Evolutionary conservation across 2,113 vertebrate species (phyloP).

Genomic region (Capreolus pygargus): DNA sequence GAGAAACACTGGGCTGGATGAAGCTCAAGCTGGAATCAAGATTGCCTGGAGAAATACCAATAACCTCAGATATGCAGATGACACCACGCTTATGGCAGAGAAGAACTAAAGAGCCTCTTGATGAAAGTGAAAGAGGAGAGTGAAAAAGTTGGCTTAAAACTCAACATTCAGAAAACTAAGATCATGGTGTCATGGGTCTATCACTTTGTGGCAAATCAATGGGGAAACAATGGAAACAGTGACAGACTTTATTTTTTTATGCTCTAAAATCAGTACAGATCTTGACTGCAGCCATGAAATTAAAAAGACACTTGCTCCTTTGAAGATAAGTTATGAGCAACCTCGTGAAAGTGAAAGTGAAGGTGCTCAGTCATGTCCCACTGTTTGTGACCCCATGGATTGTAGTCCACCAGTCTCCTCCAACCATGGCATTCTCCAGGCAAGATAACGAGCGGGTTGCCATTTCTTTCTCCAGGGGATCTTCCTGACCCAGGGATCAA

Average conservation of each 20-base stretch:
- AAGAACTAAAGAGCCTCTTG: not conserved
- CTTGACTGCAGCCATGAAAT: not conserved
- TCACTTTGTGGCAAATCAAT: not conserved
- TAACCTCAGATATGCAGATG: not conserved
- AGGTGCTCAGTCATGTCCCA: too few relatives aligned
- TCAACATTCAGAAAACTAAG: not conserved
- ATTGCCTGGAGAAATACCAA: not conserved
- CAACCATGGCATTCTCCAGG: too few relatives aligned
- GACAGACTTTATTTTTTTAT: not conserved
- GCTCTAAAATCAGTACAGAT: not conserved
- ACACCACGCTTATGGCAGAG: not conserved
- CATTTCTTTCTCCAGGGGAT: too few relatives aligned
- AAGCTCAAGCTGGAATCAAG: not conserved
- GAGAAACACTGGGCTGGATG: not conserved
- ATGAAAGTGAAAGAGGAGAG: not conserved
- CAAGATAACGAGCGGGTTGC: too few relatives aligned
- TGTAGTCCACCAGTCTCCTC: too few relatives aligned
- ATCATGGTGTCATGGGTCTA: not conserved
- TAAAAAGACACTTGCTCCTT: not conserved
- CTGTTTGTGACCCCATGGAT: too few relatives aligned
- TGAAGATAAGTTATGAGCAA: not conserved
- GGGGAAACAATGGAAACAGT: not conserved
- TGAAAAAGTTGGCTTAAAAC: not conserved
- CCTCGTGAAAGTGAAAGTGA: too few relatives aligned
- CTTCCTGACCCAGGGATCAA: too few relatives aligned